phyloP scores from a whole-genome alignment of 2,113 vertebrate genomes.

The Eulemur macaco region DNA sequence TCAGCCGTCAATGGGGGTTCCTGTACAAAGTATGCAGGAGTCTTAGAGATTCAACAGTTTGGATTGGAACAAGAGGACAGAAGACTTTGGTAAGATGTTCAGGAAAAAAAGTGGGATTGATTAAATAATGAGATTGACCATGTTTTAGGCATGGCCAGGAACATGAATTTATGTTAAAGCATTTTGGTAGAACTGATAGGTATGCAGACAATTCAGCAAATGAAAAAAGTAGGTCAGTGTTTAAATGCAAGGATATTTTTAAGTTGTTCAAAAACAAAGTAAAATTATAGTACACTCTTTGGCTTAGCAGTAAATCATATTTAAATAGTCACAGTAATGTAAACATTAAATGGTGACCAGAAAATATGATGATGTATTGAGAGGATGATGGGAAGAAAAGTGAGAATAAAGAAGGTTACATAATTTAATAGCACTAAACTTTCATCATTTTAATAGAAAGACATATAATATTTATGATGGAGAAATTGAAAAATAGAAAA shows the following conservation, averaged over 20 bases:
- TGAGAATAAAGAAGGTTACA: not conserved
- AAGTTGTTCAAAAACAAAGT: not conserved
- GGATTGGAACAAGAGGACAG: not conserved
- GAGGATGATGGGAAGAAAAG: not conserved
- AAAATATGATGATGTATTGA: not conserved
- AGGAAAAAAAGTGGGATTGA: not conserved
- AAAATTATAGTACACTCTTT: not conserved
- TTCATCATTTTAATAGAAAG: not conserved
- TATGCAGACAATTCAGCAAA: not conserved
- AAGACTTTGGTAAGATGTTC: not conserved
- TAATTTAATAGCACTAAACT: not conserved
- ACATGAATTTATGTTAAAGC: not conserved
- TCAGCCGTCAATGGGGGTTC: not conserved
- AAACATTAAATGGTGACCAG: not conserved
- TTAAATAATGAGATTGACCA: not conserved
- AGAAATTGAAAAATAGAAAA: constrained; percentile 7
- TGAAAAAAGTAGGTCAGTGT: not conserved
- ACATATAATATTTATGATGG: not conserved
- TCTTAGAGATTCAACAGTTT: not conserved
- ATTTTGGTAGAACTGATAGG: not conserved
- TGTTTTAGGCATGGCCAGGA: not conserved
- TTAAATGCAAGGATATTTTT: not conserved
- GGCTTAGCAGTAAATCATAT: not conserved
- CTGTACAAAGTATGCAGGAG: not conserved
- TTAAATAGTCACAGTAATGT: not conserved